These are phyloP conservation scores for Gorsachius goisagi DNA, from an alignment of 2,113 vertebrate genomes.

Conservation along the genomic window DNA sequence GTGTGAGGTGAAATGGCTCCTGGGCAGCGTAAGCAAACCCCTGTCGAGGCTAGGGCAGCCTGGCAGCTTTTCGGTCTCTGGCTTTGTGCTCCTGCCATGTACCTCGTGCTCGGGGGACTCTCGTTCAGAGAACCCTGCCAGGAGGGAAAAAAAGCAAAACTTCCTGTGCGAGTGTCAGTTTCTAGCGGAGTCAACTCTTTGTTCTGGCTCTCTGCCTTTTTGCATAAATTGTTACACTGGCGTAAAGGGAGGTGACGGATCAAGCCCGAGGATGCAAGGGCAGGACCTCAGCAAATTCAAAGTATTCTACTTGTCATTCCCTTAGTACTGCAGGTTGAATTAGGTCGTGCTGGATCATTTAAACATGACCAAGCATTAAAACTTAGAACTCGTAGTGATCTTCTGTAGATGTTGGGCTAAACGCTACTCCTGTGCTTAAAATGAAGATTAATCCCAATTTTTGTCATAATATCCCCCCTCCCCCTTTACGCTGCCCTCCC, in stretches of 20 bases:
- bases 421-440: neutral
- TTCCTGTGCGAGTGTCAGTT: neutral
- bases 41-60: neutral
- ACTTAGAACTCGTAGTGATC: neutral
- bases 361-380: neutral
- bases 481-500: neutral
- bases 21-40: neutral
- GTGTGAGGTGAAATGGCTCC: neutral
- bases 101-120: neutral
- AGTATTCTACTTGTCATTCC: neutral
- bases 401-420: neutral
- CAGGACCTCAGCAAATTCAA: neutral
- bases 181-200: neutral
- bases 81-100: neutral
- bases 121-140: neutral
- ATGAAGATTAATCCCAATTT: neutral
- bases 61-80: too few relatives aligned
- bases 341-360: neutral
- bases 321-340: neutral
- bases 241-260: accelerated
- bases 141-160: neutral
- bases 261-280: neutral
- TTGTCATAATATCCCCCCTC: neutral
- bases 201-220: neutral
- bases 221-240: neutral